Evolutionary conservation across 2,113 vertebrate genomes (phyloP), one percentile per base, ranked within the genome.

Genomic region (Caranx melampygus): DNA sequence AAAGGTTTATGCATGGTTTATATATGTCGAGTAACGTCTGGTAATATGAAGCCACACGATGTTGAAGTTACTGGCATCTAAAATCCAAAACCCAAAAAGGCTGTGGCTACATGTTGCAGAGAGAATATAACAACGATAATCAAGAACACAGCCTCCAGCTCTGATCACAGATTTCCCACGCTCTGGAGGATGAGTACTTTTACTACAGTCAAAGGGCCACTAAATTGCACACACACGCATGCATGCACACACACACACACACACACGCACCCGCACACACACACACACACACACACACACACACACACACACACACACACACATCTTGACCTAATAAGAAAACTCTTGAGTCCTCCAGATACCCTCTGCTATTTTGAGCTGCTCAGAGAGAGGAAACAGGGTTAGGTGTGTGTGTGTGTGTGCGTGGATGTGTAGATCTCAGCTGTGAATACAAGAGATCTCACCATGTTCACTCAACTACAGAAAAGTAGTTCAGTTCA

Each of bases 151-250:
- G 59, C 52, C 47, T 64, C 33, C 18, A 63, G 49, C 55, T 75
- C 21, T 52, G 80, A 68, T 87, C 77, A 81, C 37, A 0, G 40
- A 68, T 73, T 86, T 91, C 90, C 85, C 90, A 90, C 71, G 88
- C 69, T 87, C 88, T 82, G 51, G 33, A 72, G 44, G 68, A 47
- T 8, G 1, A 87, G 81, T 51, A 58, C 31, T 73, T 59, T 78
- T 42, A 66, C 63, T 35, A 68, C 71, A 63, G 20, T 55, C n/a
- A 81, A 49, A 67, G 47, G 75, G n/a, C 21, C 77, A 83, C 57
- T 73, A 79, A 75, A 74, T 51, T 77, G 34, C 44, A 42, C 40
- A 42, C 40, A 10, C 40, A 42, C 40, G 2, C 40, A 42, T 1
- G 7, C 40, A 42, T 2, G 1, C 40, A 11, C 40, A 2, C 40